These are phyloP conservation scores for Sphaerodactylus townsendi DNA, from an alignment of 2,113 vertebrate genomes.

Conservation along the genomic window DNA sequence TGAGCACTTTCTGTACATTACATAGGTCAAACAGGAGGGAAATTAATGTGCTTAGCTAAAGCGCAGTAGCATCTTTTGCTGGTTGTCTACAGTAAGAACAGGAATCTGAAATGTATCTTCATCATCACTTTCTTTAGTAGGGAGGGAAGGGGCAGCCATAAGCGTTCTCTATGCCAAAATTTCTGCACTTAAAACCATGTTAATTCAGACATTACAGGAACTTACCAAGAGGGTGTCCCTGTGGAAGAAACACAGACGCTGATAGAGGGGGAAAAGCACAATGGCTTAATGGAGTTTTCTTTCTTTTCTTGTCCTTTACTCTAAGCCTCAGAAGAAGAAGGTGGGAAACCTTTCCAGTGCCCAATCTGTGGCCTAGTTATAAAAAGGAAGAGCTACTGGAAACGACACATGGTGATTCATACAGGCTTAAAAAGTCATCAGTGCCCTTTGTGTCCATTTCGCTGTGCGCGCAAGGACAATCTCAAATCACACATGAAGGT, in stretches of 20 bases:
- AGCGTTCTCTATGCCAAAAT: not conserved
- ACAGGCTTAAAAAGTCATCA: constrained; percentile 99
- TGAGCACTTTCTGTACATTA: constrained; percentile 22
- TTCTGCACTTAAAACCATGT: not conserved
- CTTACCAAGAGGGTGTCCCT: constrained; percentile 8
- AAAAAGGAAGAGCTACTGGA: constrained; percentile 99
- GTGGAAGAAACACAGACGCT: constrained; percentile 25
- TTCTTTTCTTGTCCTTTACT: constrained; percentile 54
- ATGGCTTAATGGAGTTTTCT: constrained; percentile 22
- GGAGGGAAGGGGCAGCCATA: not conserved
- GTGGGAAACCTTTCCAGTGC: constrained; percentile 97
- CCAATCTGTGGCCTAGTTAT: constrained; percentile 98
- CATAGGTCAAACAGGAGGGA: constrained; percentile 34
- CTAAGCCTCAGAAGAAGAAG: constrained; percentile 94
- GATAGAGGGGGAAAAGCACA: constrained; percentile 31
- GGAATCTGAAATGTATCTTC: constrained; percentile 48
- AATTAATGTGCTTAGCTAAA: constrained; percentile 56
- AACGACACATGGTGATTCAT: constrained; percentile 99
- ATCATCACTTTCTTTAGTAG: constrained; percentile 28
- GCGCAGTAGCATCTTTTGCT: constrained; percentile 53
- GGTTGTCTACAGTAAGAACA: constrained; percentile 52
- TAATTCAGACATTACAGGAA: not conserved
- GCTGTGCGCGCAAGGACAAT: constrained; percentile 99
- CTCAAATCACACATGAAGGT: constrained; percentile 99
- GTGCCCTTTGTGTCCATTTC: constrained; percentile 97